Conservation (phyloP, 2,113 vertebrate species). For the Nanorana parkeri region DNA sequence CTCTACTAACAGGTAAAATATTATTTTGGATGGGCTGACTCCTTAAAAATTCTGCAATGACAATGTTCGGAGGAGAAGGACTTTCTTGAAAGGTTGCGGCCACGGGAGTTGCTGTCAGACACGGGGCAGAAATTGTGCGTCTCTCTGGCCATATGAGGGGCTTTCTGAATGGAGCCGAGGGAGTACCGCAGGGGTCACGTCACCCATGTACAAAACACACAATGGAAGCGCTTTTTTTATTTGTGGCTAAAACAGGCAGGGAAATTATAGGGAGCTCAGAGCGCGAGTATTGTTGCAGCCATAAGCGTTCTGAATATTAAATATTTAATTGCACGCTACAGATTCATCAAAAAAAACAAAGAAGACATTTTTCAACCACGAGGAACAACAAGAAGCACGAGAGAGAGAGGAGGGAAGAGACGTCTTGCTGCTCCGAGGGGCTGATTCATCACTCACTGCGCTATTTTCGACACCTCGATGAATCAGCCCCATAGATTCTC, state of each 20-base stretch:
- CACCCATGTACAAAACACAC: not conserved
- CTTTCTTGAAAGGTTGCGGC: no score
- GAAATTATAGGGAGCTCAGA: slow-evolving; percentile 15
- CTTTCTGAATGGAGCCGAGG: slow-evolving; percentile 4
- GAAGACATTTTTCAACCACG: not conserved
- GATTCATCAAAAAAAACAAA: slow-evolving; percentile 6
- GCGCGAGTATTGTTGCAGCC: not conserved
- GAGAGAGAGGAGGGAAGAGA: no score
- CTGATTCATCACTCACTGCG: slow-evolving; percentile 16
- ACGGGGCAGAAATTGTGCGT: no score
- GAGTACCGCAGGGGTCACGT: not conserved
- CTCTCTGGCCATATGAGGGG: no score
- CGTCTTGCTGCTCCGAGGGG: not conserved
- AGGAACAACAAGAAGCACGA: not conserved
- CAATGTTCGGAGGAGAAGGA: no score
- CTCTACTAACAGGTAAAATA: no score
- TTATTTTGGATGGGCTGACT: no score
- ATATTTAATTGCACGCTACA: slow-evolving; percentile 34
- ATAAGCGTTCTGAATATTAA: not conserved
- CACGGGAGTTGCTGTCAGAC: no score
- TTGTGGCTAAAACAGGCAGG: not conserved
- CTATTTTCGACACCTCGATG: not conserved
- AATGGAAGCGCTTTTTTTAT: not conserved
- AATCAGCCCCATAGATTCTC: not conserved
- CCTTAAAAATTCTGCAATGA: no score